Percentiles rank a stretch among this genome's conserved stretches.
Conservation (phyloP, 1,140 invertebrate species). For the Trinorchestia longiramus region DNA sequence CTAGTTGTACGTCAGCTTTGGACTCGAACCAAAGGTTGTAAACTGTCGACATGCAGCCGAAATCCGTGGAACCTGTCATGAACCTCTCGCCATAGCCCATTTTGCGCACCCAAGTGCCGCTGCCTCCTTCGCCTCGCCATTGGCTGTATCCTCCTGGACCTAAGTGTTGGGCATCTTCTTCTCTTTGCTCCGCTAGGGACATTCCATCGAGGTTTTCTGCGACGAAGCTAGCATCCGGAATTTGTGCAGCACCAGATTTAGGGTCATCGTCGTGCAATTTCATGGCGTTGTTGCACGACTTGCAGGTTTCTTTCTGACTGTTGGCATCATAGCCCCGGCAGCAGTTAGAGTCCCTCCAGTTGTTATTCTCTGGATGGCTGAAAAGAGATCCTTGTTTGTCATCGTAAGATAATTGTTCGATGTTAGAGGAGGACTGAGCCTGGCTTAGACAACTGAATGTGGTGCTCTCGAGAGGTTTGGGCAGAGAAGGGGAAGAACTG, state of each 20-base stretch:
- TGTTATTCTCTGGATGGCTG: conserved; percentile 37
- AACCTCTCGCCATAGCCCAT: conserved; percentile 65
- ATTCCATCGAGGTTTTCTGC: neutral
- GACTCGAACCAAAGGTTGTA: conserved; percentile 60
- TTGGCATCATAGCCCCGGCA: neutral
- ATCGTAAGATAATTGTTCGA: neutral
- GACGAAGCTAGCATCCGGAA: neutral
- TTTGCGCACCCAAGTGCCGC: conserved; percentile 59
- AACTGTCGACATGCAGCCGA: conserved; percentile 61
- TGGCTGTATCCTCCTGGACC: conserved; percentile 22
- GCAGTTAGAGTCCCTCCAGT: conserved; percentile 21
- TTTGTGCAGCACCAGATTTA: neutral
- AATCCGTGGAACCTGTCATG: conserved; percentile 62
- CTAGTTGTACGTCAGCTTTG: conserved; percentile 51
- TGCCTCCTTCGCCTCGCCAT: conserved; percentile 47
- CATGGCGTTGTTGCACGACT: conserved; percentile 44
- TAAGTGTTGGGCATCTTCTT: conserved; percentile 10
- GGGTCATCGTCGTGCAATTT: neutral
- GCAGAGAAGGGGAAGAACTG: neutral
- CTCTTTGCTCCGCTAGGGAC: neutral
- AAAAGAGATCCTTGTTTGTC: neutral
- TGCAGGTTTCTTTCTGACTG: conserved; percentile 34
- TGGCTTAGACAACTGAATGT: neutral
- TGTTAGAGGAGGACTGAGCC: neutral
- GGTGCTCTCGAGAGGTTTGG: neutral